A percentile compares a stretch with the other conserved stretches of the same genome.
phyloP scores from a whole-genome alignment of 1,140 invertebrate species.

The Zeugodacus cucurbitae region DNA sequence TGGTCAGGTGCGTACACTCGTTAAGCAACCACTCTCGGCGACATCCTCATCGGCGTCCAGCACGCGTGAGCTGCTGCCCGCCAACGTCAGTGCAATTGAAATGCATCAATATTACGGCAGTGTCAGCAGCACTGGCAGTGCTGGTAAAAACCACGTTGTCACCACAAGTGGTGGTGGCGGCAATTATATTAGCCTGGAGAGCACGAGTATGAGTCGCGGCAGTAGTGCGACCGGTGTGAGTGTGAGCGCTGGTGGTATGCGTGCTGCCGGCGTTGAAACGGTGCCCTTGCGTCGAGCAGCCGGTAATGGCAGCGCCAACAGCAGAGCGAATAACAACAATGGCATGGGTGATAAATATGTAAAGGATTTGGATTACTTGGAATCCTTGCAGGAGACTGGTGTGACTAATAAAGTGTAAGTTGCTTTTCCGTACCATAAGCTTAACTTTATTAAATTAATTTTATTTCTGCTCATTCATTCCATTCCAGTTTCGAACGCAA shows the following conservation, averaged over 20 bases:
- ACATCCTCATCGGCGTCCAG: constrained; percentile 42
- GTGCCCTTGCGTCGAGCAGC: background rate
- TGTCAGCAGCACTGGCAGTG: background rate
- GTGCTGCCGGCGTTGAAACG: constrained; percentile 8
- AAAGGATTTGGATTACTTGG: constrained; percentile 62
- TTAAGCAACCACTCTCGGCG: constrained; percentile 45
- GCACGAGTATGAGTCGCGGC: constrained; percentile 42
- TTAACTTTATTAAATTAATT: background rate
- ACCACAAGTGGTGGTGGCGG: background rate
- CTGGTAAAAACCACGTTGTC: background rate
- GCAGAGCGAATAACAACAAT: constrained; percentile 36
- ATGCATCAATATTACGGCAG: constrained; percentile 43
- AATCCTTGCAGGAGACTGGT: constrained; percentile 62
- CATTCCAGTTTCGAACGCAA: constrained; percentile 58
- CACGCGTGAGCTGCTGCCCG: constrained; percentile 45
- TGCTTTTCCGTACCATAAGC: background rate
- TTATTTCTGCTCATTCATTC: background rate
- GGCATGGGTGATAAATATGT: constrained; percentile 54
- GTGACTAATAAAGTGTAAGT: constrained; percentile 64
- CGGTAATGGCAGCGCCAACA: constrained; percentile 11
- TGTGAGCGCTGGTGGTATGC: background rate
- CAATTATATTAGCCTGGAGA: constrained; percentile 14
- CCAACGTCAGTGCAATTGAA: constrained; percentile 45
- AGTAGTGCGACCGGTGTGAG: constrained; percentile 31
- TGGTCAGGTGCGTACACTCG: constrained; percentile 43